phyloP scores from a whole-genome alignment of 2,797 vertebrate genomes.

The Phylloscopus collybita region DNA sequence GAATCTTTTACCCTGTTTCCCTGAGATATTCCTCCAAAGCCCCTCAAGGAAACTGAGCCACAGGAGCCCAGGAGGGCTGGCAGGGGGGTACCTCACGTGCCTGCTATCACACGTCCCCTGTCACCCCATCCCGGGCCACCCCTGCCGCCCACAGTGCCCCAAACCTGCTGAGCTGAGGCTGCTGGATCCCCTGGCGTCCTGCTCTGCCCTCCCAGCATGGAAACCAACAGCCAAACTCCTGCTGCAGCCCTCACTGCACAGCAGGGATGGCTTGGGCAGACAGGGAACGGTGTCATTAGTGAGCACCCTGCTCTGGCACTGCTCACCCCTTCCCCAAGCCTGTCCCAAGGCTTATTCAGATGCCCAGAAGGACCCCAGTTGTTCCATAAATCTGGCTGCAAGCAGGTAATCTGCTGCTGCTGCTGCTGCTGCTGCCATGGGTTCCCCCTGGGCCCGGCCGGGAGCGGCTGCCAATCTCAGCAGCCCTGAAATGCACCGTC shows the following conservation, averaged over 20 bases:
- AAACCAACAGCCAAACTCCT: not conserved
- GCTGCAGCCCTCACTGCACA: rapidly evolving
- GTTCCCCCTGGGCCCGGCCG: not conserved
- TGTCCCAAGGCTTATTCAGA: rapidly evolving
- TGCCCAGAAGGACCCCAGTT: rapidly evolving
- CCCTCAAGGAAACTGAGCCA: too few relatives aligned
- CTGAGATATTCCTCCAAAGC: too few relatives aligned
- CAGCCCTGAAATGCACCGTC: not conserved
- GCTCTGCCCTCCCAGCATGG: not conserved
- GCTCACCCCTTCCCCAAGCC: not conserved
- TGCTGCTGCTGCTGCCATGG: not conserved
- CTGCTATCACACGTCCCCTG: rapidly evolving
- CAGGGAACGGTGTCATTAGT: not conserved
- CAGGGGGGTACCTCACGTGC: not conserved
- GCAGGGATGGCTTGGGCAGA: not conserved
- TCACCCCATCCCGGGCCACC: not conserved
- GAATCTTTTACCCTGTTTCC: too few relatives aligned
- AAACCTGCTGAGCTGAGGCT: not conserved
- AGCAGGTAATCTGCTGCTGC: not conserved
- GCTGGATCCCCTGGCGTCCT: rapidly evolving
- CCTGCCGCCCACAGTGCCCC: not conserved
- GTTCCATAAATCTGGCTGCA: not conserved
- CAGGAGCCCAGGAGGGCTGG: too few relatives aligned
- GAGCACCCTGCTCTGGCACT: not conserved
- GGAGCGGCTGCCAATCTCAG: not conserved